Percentiles rank a stretch among this genome's conserved stretches.
Evolutionary conservation across 2,888 invertebrate species (phyloP).

Genomic region (Tenthredo livida): DNA sequence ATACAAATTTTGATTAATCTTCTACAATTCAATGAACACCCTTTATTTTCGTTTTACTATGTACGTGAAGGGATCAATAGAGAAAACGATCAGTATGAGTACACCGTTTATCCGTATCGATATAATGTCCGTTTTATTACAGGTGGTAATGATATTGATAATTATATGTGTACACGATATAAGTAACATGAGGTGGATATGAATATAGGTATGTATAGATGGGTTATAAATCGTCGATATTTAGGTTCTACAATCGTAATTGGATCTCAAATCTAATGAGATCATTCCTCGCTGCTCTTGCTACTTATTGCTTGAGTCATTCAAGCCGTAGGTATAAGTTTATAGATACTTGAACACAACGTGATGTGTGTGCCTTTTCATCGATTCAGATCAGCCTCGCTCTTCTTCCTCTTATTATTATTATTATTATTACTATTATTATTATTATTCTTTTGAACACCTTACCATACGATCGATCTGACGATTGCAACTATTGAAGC

Average conservation of each 20-base stretch:
- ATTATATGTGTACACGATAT: background rate
- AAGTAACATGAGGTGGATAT: background rate
- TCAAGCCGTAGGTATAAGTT: background rate
- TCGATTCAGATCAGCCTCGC: background rate
- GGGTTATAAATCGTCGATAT: conserved; percentile 24
- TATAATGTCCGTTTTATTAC: background rate
- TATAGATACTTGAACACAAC: background rate
- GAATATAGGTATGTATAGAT: background rate
- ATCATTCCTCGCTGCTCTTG: conserved; percentile 29
- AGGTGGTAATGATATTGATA: conserved; percentile 15
- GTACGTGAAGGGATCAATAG: background rate
- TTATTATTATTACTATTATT: background rate
- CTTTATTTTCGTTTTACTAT: background rate
- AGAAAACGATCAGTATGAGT: background rate
- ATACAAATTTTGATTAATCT: background rate
- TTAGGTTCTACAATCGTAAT: conserved; percentile 48
- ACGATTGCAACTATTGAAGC: background rate
- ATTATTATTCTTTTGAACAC: background rate
- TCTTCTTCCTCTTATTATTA: background rate
- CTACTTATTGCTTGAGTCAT: conserved; percentile 22
- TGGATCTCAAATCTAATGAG: conserved; percentile 48
- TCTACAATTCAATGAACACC: background rate
- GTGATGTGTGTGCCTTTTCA: conserved; percentile 8
- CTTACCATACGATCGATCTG: background rate
- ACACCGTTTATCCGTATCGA: background rate